Percentiles rank a stretch among this genome's conserved stretches.
phyloP scores from a whole-genome alignment of 2,113 vertebrate species.

The Psammodynastes pulverulentus region DNA sequence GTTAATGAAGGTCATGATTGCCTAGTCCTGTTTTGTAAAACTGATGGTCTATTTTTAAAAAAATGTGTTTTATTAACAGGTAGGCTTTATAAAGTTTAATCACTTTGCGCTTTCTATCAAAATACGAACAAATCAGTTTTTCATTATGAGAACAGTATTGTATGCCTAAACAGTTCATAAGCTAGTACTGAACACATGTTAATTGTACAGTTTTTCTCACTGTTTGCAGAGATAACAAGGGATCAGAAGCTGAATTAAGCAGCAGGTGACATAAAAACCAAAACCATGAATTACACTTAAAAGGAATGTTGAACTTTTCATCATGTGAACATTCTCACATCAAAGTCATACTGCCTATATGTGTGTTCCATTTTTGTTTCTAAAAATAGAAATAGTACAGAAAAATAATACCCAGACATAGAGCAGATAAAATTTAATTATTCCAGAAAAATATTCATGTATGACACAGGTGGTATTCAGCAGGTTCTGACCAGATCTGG shows the following conservation, averaged over 20 bases:
- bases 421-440: background rate
- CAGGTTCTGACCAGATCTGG: no score
- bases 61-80: background rate
- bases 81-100: background rate
- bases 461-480: no score
- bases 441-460: background rate
- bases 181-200: background rate
- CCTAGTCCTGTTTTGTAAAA: background rate
- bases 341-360: background rate
- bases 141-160: background rate
- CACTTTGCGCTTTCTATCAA: background rate
- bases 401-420: background rate
- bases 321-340: background rate
- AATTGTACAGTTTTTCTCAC: background rate
- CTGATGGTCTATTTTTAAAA: background rate
- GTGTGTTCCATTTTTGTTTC: background rate
- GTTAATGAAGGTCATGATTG: background rate
- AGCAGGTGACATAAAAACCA: background rate
- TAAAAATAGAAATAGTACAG: background rate
- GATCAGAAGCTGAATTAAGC: background rate
- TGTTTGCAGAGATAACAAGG: background rate
- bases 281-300: background rate
- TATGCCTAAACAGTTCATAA: background rate
- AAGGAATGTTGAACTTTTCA: background rate
- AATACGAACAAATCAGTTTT: background rate